phyloP scores from a whole-genome alignment of 2,888 invertebrate genomes.

The Ophion ventricosus region DNA sequence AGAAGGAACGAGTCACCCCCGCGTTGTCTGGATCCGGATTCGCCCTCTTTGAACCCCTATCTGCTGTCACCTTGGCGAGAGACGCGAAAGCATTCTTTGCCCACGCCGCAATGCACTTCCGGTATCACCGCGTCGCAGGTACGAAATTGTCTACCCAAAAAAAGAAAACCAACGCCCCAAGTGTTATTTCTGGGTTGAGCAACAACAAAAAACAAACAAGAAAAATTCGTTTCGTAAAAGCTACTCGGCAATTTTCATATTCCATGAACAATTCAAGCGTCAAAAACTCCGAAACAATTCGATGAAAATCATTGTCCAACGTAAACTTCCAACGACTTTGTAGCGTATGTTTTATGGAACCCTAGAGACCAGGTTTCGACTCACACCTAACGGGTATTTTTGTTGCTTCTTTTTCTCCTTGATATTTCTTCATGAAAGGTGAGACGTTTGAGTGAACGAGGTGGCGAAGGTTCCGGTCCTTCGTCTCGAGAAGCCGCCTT shows the following conservation, averaged over 20 bases:
- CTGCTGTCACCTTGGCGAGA: slow-evolving; percentile 92
- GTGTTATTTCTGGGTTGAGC: too few species aligned
- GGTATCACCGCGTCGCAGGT: slow-evolving; percentile 94
- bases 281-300: not conserved
- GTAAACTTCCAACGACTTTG: not conserved
- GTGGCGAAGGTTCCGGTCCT: slow-evolving; percentile 90
- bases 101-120: slow-evolving; percentile 92
- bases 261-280: not conserved
- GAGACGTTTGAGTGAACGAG: slow-evolving; percentile 91
- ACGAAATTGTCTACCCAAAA: slow-evolving; percentile 33
- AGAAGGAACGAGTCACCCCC: slow-evolving; percentile 84
- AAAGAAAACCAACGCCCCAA: not conserved
- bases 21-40: slow-evolving; percentile 90
- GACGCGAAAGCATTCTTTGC: slow-evolving; percentile 92
- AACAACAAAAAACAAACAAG: not conserved
- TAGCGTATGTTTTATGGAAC: not conserved
- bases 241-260: not conserved
- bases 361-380: not conserved
- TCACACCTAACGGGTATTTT: not conserved
- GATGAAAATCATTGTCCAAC: not conserved
- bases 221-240: not conserved
- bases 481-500: slow-evolving; percentile 92
- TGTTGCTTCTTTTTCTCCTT: not conserved
- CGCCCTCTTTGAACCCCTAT: slow-evolving; percentile 91
- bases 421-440: slow-evolving; percentile 84